Conservation (phyloP, 2,113 vertebrate genomes). For the Lycaon pictus region DNA sequence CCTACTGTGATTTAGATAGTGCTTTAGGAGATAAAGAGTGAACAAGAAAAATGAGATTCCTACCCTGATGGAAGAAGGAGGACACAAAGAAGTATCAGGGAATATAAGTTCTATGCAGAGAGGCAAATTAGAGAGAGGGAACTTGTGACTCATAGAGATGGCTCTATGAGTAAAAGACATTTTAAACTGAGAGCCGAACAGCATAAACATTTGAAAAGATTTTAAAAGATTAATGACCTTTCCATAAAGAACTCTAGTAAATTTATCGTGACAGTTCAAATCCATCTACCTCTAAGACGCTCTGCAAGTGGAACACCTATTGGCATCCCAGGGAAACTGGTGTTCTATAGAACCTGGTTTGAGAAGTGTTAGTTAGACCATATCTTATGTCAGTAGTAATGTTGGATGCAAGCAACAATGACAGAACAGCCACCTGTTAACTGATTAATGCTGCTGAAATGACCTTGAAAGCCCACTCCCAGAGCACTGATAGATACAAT, state of each 20-base stretch:
- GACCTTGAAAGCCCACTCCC: background rate
- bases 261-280: background rate
- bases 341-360: background rate
- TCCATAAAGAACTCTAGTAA: background rate
- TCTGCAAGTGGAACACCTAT: background rate
- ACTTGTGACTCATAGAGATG: background rate
- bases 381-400: background rate
- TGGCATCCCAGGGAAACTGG: background rate
- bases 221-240: background rate
- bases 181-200: background rate
- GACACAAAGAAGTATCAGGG: background rate
- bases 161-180: background rate
- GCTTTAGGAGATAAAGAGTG: background rate
- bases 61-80: background rate
- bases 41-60: background rate
- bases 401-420: background rate
- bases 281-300: background rate
- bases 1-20: background rate
- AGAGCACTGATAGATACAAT: fast-evolving
- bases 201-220: background rate
- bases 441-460: background rate
- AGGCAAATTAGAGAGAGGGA: background rate
- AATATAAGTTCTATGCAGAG: background rate
- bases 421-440: background rate
- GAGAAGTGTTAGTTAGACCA: background rate